Evolutionary conservation across 2,888 invertebrate genomes (phyloP), one percentile per base, ranked within the genome.

Genomic region (Aspidiotus rigidus): DNA sequence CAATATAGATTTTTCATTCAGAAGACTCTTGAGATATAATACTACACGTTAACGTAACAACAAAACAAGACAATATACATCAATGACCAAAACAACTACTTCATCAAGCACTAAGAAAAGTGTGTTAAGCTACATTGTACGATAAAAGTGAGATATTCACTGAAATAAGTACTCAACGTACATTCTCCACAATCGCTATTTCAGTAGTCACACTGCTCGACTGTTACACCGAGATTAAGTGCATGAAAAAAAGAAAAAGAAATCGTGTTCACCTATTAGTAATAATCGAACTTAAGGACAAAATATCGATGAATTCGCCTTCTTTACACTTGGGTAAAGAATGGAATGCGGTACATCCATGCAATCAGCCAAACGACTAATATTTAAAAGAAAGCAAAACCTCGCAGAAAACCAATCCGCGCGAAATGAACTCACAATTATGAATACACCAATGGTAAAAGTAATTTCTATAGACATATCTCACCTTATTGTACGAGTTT

Each of bases 401-500:
- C 17, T 15, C n/a, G 53, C 53, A n/a, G 17, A 55, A 55, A 55
- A 55, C 15, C 17, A 15, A 55, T 13, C 17, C 56, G 56, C 17
- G 56, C 56, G n/a, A 55, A 16, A 16, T 55, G 9, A 28, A 28
- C 28, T 3, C 28, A 28, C 28, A 28, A 28, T 28, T 28, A 28
- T 28, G 28, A 28, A 28, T 28, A 3, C 5, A 28, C 28, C 28
- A 28, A 28, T 28, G 5, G 28, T 28, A 28, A 28, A 28, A 28
- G 56, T 17, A 55, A 55, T 17, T n/a, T 49, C n/a, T 49, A 49
- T 6, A 6, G n/a, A 49, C n/a, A 49, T 3, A n/a, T 11, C 53
- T 64, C 28, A 72, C 72, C 71, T 72, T 72, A 71, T 72, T 72
- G 57, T 72, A 72, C 40, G 69, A 69, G 64, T 72, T 72, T 15